These are phyloP conservation scores for Papilio polyxenes DNA, from an alignment of 1,140 invertebrate genomes.

Conservation along the genomic window DNA sequence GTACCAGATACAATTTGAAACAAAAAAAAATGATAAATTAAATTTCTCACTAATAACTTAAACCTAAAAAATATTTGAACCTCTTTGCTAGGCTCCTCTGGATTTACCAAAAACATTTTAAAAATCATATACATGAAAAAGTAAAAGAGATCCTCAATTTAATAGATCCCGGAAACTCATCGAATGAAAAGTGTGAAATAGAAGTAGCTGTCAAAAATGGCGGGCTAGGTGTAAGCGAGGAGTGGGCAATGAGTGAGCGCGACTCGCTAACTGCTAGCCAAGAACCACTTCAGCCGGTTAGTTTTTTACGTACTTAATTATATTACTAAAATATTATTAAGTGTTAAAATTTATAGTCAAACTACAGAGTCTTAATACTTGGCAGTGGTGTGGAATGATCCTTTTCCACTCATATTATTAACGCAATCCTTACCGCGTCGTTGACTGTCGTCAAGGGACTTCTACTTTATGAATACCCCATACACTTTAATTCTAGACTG, in stretches of 20 bases:
- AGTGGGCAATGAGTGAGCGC: slow-evolving; percentile 55
- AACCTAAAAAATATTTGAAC: too few relatives aligned
- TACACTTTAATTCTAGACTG: not conserved
- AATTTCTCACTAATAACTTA: too few relatives aligned
- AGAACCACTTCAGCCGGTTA: slow-evolving; percentile 29
- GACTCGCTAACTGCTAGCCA: slow-evolving; percentile 28
- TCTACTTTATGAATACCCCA: not conserved
- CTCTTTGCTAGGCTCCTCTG: too few relatives aligned
- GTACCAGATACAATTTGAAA: too few relatives aligned
- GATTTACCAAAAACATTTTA: too few relatives aligned
- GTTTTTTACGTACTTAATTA: slow-evolving; percentile 23
- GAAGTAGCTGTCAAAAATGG: slow-evolving; percentile 65
- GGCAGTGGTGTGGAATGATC: too few relatives aligned
- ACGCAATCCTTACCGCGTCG: too few relatives aligned
- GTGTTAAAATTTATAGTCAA: not conserved
- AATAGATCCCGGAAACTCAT: slow-evolving; percentile 60
- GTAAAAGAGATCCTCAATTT: slow-evolving; percentile 41
- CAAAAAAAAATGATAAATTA: too few relatives aligned
- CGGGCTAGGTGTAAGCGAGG: slow-evolving; percentile 52
- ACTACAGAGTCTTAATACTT: not conserved
- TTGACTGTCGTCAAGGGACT: too few relatives aligned
- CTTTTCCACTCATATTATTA: too few relatives aligned
- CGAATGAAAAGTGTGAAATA: slow-evolving; percentile 52
- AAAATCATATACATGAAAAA: too few relatives aligned
- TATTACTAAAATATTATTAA: not conserved